Percentiles rank a stretch among this genome's conserved stretches.
These are phyloP conservation scores for Linnaemya vulpina DNA, from an alignment of 2,888 invertebrate species.

Conservation along the genomic window DNA sequence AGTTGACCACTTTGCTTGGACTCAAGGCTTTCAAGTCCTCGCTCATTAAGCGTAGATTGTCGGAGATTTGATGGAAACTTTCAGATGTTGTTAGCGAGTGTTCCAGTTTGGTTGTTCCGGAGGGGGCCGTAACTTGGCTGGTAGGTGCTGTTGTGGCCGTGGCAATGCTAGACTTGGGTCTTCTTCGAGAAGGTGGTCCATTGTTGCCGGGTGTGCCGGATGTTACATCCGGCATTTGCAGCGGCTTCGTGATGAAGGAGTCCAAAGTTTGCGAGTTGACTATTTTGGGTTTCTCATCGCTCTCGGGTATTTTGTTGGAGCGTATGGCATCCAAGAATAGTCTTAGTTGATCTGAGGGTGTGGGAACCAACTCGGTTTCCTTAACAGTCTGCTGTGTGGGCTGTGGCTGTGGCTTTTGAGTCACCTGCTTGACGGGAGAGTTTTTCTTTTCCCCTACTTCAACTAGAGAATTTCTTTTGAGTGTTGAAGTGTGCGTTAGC, in stretches of 20 bases:
- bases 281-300: conserved; percentile 78
- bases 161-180: conserved; percentile 47
- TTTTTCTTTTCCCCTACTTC: conserved; percentile 38
- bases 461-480: conserved; percentile 45
- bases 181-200: conserved; percentile 63
- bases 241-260: conserved; percentile 79
- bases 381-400: background rate
- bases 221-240: conserved; percentile 81
- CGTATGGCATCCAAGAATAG: conserved; percentile 83
- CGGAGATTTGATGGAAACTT: conserved; percentile 83
- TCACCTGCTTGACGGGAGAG: conserved; percentile 52
- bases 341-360: conserved; percentile 83
- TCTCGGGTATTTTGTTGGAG: conserved; percentile 82
- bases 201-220: conserved; percentile 77
- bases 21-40: conserved; percentile 82
- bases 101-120: conserved; percentile 72
- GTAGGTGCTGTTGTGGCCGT: conserved; percentile 73
- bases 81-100: conserved; percentile 81
- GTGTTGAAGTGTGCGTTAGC: conserved; percentile 6
- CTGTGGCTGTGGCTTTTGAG: background rate
- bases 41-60: conserved; percentile 82
- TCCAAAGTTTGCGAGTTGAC: conserved; percentile 79
- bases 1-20: conserved; percentile 78
- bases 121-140: conserved; percentile 73
- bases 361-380: conserved; percentile 76